Conservation (phyloP, 2,888 invertebrate genomes). For the Tachina grossa region DNA sequence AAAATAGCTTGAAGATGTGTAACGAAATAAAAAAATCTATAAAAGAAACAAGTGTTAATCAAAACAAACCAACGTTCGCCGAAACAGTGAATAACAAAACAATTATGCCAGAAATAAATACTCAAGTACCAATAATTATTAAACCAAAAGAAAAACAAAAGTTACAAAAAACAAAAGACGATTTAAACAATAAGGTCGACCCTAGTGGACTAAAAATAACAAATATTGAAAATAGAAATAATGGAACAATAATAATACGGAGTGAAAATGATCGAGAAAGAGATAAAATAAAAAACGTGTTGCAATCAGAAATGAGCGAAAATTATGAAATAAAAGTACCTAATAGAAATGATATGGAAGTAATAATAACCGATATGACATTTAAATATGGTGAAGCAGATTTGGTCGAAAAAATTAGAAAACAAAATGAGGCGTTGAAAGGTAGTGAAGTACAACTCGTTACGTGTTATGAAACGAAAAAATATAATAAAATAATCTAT, state of each 20-base stretch:
- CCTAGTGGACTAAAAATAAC: too few relatives aligned
- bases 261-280: background rate
- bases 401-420: background rate
- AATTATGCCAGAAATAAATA: too few relatives aligned
- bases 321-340: background rate
- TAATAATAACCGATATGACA: background rate
- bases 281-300: background rate
- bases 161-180: too few relatives aligned
- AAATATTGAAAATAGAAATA: background rate
- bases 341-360: background rate
- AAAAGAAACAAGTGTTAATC: too few relatives aligned
- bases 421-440: background rate
- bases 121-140: too few relatives aligned
- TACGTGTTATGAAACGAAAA: background rate
- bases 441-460: conserved; percentile 9
- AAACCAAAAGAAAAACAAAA: too few relatives aligned
- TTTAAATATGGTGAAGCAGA: background rate
- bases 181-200: too few relatives aligned
- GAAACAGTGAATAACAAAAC: too few relatives aligned
- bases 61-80: too few relatives aligned
- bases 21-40: too few relatives aligned
- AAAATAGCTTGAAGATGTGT: too few relatives aligned
- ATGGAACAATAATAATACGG: background rate
- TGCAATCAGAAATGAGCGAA: background rate
- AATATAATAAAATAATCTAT: conserved; percentile 6